phyloP scores from a whole-genome alignment of 2,888 invertebrate species.

The Hirtodrosophila histrioides region DNA sequence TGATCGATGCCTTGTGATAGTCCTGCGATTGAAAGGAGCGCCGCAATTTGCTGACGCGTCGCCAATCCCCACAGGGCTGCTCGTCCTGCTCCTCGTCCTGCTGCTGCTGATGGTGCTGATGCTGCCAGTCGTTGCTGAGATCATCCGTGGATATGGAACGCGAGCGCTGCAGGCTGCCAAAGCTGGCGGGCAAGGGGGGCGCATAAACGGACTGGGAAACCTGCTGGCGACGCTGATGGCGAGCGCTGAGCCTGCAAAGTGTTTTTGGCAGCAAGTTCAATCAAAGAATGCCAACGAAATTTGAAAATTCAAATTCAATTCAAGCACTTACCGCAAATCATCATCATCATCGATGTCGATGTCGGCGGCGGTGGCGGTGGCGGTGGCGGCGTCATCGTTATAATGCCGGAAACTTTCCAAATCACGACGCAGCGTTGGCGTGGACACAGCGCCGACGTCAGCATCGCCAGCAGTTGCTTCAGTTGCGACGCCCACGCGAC shows the following conservation, averaged over 20 bases:
- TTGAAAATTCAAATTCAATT: conserved; percentile 40
- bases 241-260: conserved; percentile 69
- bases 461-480: conserved; percentile 53
- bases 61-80: conserved; percentile 87
- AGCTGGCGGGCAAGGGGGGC: conserved; percentile 52
- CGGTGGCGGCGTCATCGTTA: conserved; percentile 62
- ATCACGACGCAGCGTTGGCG: conserved; percentile 81
- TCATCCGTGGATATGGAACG: conserved; percentile 86
- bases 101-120: conserved; percentile 78
- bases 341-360: conserved; percentile 57
- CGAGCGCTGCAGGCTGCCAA: conserved; percentile 76
- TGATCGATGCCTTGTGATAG: conserved; percentile 51
- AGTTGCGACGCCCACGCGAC: conserved; percentile 75
- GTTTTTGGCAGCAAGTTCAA: conserved; percentile 38
- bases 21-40: conserved; percentile 89
- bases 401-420: conserved; percentile 84
- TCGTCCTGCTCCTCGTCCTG: conserved; percentile 83
- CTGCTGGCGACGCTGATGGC: conserved; percentile 79
- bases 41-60: conserved; percentile 87
- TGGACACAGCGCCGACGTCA: conserved; percentile 58
- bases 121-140: conserved; percentile 82
- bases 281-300: conserved; percentile 56
- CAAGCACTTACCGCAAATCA: conserved; percentile 79
- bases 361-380: conserved; percentile 41
- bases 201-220: conserved; percentile 70